These are phyloP conservation scores for Luehdorfia chinensis DNA, from an alignment of 1,140 invertebrate genomes.

Conservation along the genomic window DNA sequence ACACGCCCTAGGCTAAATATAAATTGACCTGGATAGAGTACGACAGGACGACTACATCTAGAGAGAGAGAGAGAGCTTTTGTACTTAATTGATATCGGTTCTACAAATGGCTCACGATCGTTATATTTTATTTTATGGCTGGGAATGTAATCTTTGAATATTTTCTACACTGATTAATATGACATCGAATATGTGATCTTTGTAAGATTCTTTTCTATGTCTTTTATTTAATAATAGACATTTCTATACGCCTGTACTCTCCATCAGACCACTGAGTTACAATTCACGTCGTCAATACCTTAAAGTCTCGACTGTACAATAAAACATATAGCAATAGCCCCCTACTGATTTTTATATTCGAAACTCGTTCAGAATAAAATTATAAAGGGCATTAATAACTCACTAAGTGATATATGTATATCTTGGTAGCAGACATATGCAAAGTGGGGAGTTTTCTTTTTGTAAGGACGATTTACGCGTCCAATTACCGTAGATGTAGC, in stretches of 20 bases:
- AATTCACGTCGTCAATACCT: slow-evolving; percentile 41
- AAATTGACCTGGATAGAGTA: no score
- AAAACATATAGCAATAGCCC: slow-evolving; percentile 52
- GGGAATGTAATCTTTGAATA: no score
- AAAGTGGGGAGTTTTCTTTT: slow-evolving; percentile 40
- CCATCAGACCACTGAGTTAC: slow-evolving; percentile 20
- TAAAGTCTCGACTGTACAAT: slow-evolving; percentile 31
- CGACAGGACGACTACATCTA: no score
- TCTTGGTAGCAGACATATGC: slow-evolving; percentile 47
- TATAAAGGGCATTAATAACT: slow-evolving; percentile 67
- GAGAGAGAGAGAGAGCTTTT: no score
- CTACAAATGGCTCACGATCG: no score
- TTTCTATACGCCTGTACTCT: slow-evolving; percentile 1
- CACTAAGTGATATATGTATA: slow-evolving; percentile 55
- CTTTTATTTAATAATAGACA: no score
- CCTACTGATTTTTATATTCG: slow-evolving; percentile 70
- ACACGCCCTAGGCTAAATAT: no score
- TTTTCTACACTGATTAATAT: no score
- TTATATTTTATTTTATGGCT: no score
- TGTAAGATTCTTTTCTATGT: no score
- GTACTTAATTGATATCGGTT: no score
- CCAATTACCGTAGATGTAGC: slow-evolving; percentile 46
- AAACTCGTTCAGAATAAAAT: slow-evolving; percentile 62
- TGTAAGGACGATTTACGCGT: slow-evolving; percentile 48
- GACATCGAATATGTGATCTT: no score